phyloP scores from a whole-genome alignment of 2,888 invertebrate species.

The Notodonta ziczac region DNA sequence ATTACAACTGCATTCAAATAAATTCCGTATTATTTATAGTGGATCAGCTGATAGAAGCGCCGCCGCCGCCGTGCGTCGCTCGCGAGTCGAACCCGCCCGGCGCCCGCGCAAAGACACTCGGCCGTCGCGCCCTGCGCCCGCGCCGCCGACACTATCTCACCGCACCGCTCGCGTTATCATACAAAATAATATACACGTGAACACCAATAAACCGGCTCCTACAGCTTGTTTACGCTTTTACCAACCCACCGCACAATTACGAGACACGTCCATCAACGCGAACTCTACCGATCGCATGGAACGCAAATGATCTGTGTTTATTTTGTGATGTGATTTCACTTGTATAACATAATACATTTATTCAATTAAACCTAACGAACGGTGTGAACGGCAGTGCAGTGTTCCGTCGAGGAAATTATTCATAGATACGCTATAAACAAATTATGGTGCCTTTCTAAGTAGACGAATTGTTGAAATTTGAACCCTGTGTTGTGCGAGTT shows the following conservation, averaged over 20 bases:
- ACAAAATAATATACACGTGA: conserved; percentile 57
- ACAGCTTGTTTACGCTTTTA: conserved; percentile 58
- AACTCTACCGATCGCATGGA: conserved; percentile 22
- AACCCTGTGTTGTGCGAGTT: conserved; percentile 45
- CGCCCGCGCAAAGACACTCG: conserved; percentile 27
- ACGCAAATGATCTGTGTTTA: conserved; percentile 33
- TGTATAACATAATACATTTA: conserved; percentile 15
- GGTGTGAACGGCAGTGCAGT: conserved; percentile 41
- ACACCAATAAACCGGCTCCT: conserved; percentile 56
- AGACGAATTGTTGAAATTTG: conserved; percentile 40
- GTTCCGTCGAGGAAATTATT: conserved; percentile 32
- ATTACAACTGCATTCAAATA: conserved; percentile 65
- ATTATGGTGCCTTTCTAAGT: conserved; percentile 42
- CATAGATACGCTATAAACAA: conserved; percentile 21
- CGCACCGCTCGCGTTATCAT: conserved; percentile 38
- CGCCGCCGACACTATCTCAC: conserved; percentile 37
- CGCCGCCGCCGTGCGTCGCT: conserved; percentile 25
- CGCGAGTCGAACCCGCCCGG: conserved; percentile 32
- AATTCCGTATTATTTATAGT: conserved; percentile 81
- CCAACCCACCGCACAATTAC: conserved; percentile 44
- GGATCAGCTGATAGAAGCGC: conserved; percentile 71
- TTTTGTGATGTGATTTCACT: conserved; percentile 16
- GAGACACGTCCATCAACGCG: conserved; percentile 34
- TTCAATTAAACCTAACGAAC: conserved; percentile 6
- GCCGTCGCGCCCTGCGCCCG: conserved; percentile 37